Conservation (phyloP, 2,888 invertebrate genomes). For the Lapara coniferarum region DNA sequence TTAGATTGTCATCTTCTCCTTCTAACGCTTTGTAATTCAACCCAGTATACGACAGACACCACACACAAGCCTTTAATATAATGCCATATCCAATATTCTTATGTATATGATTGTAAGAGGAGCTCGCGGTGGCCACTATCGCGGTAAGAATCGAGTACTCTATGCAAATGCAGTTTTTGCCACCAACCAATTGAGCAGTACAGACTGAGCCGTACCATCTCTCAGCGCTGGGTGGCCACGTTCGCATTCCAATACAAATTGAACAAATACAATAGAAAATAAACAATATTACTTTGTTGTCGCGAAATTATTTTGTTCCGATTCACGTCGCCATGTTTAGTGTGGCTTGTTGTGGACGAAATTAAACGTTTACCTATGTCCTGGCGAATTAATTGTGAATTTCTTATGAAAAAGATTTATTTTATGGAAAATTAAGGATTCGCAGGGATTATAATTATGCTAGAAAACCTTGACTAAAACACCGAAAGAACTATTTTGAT, state of each 20-base stretch:
- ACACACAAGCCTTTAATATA: conserved; percentile 3
- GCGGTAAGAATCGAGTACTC: conserved; percentile 67
- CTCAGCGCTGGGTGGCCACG: conserved; percentile 67
- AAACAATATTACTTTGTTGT: conserved; percentile 20
- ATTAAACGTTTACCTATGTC: not conserved
- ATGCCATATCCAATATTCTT: conserved; percentile 12
- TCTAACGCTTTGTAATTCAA: too few species aligned
- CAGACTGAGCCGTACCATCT: conserved; percentile 53
- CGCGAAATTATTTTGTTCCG: conserved; percentile 8
- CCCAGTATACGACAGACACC: not conserved
- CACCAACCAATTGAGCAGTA: conserved; percentile 75
- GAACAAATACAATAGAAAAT: conserved; percentile 24
- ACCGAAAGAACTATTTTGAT: not conserved
- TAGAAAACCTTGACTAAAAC: not conserved
- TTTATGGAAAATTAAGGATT: too few species aligned
- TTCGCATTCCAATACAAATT: conserved; percentile 14
- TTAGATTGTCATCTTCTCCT: too few species aligned
- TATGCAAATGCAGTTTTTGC: conserved; percentile 83
- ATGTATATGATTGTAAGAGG: conserved; percentile 31
- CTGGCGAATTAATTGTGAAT: not conserved
- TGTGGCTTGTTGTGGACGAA: not conserved
- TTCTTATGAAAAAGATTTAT: too few species aligned
- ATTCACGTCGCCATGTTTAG: not conserved
- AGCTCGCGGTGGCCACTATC: conserved; percentile 70
- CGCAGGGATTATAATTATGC: not conserved